Base-by-base conservation (phyloP, 2,888 invertebrate species). In the Boloria selene region DNA sequence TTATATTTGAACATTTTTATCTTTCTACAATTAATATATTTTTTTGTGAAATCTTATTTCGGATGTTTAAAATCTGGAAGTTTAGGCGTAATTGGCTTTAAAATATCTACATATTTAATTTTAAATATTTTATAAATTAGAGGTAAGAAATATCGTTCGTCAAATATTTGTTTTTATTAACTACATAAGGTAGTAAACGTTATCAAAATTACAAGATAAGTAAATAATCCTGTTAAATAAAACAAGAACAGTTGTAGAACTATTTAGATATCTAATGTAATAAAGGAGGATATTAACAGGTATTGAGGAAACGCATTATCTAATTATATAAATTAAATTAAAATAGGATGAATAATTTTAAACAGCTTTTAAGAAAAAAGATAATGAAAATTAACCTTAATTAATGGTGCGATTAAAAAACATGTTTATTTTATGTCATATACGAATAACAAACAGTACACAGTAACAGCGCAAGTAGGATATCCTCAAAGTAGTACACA, bases 401-500 rank as follows among this genome's bases (percentile, higher is more conserved):
- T 3, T 6, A 31, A 31, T 31, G 6, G 5, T 31, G 5, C 7
- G 31, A 6, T 31, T 31, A 6, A 31, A 31, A 38, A 38, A 38
- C 10, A 7, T 38, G 7, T 10, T 38, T 38, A 38, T 38, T 38
- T 38, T 10, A 38, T 38, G 6, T 0, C 31, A 31, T 6, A 31
- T 6, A 31, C 55, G 5, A 14, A 13, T 16, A 44, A 18, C 6
- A 18, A 55, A 55, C 10, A 52, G n/a, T 45, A n/a, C n/a, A n/a
- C n/a, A n/a, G 44, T 45, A 13, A n/a, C 4, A 56, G 56, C 45
- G 56, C 22, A 45, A 56, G 26, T 56, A 56, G 22, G 22, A 45
- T 13, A 55, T 52, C 60, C 26, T 54, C 42, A 16, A 66, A 69
- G 59, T 60, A 67, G 61, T 55, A 69, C 77, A 75, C 77, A 75